A percentile compares a stretch with the other conserved stretches of the same genome.
Evolutionary conservation across 1,140 invertebrate species (phyloP).

Genomic region (Drosophila sulfurigaster): DNA sequence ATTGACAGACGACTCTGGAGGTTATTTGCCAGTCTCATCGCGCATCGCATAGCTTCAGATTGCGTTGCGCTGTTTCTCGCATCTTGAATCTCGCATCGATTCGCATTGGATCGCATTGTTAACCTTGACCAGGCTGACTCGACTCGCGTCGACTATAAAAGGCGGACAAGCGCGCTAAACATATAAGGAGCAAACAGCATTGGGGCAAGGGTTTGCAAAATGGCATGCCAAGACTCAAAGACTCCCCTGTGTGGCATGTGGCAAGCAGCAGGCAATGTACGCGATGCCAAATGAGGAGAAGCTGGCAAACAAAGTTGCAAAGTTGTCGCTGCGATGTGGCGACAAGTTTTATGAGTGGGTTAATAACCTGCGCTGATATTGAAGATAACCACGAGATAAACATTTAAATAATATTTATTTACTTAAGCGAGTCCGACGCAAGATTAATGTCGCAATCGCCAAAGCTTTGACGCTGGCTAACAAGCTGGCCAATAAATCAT

Average conservation of each 20-base stretch:
- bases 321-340: slow-evolving; percentile 2
- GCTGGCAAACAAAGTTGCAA: slow-evolving; percentile 23
- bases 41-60: slow-evolving; percentile 17
- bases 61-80: slow-evolving; percentile 2
- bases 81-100: background rate
- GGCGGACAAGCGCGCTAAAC: slow-evolving; percentile 26
- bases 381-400: slow-evolving; percentile 43
- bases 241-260: slow-evolving; percentile 25
- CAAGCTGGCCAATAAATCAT: slow-evolving; percentile 78
- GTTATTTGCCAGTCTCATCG: slow-evolving; percentile 50
- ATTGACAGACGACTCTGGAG: slow-evolving; percentile 61
- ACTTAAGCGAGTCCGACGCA: slow-evolving; percentile 44
- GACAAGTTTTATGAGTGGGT: slow-evolving; percentile 37
- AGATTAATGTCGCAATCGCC: slow-evolving; percentile 66
- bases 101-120: slow-evolving; percentile 70
- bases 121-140: slow-evolving; percentile 71
- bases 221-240: slow-evolving; percentile 25
- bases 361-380: slow-evolving; percentile 53
- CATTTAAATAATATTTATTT: slow-evolving; percentile 78
- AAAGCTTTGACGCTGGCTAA: slow-evolving; percentile 41
- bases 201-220: slow-evolving; percentile 32
- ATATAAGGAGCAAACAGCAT: slow-evolving; percentile 44
- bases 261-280: slow-evolving; percentile 7
- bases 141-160: slow-evolving; percentile 42
- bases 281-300: slow-evolving; percentile 37